Evolutionary conservation across 2,888 invertebrate genomes (phyloP).

Genomic region (Plagodis dolabraria): DNA sequence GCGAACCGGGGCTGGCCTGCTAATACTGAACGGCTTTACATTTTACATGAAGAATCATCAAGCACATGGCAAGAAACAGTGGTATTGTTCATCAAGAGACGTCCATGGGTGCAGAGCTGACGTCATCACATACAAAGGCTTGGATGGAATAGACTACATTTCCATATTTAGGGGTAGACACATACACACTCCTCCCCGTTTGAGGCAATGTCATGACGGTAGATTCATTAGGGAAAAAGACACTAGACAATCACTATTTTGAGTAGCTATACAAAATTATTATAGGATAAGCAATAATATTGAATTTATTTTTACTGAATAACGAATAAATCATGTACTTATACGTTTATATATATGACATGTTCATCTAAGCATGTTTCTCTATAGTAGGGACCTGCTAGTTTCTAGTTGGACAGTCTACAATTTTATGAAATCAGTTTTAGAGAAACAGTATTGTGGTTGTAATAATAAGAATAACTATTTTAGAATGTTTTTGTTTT

Average conservation of each 20-base stretch:
- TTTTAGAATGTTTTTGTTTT: constrained; percentile 30
- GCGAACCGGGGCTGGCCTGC: constrained; percentile 72
- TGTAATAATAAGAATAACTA: constrained; percentile 37
- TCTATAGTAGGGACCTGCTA: constrained; percentile 77
- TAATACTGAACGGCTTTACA: constrained; percentile 76
- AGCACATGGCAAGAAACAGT: constrained; percentile 79
- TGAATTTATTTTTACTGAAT: constrained; percentile 47
- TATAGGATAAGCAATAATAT: constrained; percentile 45
- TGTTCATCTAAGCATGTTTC: constrained; percentile 66
- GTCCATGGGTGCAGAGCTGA: constrained; percentile 77
- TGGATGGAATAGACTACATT: constrained; percentile 75
- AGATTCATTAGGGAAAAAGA: constrained; percentile 77
- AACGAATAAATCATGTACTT: constrained; percentile 64
- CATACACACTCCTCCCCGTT: constrained; percentile 73
- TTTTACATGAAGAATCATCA: constrained; percentile 82
- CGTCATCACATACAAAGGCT: constrained; percentile 76
- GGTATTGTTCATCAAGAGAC: constrained; percentile 79
- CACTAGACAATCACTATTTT: constrained; percentile 52
- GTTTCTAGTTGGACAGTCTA: constrained; percentile 55
- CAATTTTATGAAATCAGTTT: constrained; percentile 64
- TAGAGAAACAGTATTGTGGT: constrained; percentile 78
- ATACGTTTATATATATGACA: constrained; percentile 43
- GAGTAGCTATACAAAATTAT: constrained; percentile 28
- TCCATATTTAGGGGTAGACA: constrained; percentile 77
- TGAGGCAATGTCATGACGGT: constrained; percentile 75